phyloP scores from a whole-genome alignment of 2,888 invertebrate genomes.

The Apeira syringaria region DNA sequence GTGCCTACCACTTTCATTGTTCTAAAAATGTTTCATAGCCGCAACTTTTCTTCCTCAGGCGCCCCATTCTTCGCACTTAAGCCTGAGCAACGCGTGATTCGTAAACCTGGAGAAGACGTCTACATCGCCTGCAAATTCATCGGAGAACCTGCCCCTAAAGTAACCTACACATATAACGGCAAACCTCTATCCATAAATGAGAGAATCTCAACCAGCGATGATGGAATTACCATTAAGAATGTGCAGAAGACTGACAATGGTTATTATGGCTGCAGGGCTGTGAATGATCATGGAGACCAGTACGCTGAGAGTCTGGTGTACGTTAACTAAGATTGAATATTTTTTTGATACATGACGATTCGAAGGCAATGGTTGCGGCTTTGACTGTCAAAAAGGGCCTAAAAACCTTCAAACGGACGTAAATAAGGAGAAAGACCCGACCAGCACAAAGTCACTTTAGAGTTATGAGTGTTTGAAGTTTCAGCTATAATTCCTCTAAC shows the following conservation, averaged over 20 bases:
- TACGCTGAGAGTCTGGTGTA: slow-evolving; percentile 45
- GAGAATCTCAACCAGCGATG: slow-evolving; percentile 32
- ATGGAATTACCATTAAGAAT: slow-evolving; percentile 51
- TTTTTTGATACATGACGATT: no score
- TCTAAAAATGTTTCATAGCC: no score
- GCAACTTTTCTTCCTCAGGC: slow-evolving; percentile 40
- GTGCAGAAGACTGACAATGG: slow-evolving; percentile 52
- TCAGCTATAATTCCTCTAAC: no score
- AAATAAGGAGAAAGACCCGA: no score
- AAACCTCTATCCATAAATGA: slow-evolving; percentile 38
- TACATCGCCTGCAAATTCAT: slow-evolving; percentile 53
- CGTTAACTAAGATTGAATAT: slow-evolving; percentile 7
- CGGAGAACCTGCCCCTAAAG: slow-evolving; percentile 46
- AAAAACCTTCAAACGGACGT: no score
- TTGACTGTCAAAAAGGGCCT: no score
- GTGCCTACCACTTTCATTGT: no score
- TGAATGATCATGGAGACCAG: slow-evolving; percentile 49
- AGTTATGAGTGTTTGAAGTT: no score
- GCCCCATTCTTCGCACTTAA: slow-evolving; percentile 47
- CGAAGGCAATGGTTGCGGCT: no score
- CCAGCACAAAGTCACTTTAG: no score
- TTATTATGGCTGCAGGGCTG: slow-evolving; percentile 62
- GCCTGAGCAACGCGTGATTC: slow-evolving; percentile 39
- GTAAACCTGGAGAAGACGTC: slow-evolving; percentile 48
- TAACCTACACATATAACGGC: slow-evolving; percentile 56